Conservation (phyloP, 2,888 invertebrate genomes). For the Beris morrisii region DNA sequence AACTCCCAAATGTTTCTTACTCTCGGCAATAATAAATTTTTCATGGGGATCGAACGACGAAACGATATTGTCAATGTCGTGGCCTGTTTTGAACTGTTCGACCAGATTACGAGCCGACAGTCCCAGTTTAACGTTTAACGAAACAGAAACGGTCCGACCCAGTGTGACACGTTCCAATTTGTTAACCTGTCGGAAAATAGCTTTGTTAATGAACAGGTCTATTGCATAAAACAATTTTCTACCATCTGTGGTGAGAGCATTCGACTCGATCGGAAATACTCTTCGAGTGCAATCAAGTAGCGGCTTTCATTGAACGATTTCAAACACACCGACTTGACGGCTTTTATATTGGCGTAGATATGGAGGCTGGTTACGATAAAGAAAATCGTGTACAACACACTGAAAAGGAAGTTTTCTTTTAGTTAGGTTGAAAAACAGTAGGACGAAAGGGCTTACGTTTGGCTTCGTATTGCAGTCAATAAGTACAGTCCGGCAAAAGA, state of each 20-base stretch:
- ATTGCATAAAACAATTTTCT: not conserved
- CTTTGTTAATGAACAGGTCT: not conserved
- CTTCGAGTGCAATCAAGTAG: constrained; percentile 68
- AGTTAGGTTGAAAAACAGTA: constrained; percentile 36
- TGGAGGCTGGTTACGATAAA: constrained; percentile 74
- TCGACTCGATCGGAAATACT: constrained; percentile 65
- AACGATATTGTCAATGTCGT: constrained; percentile 53
- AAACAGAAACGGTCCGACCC: constrained; percentile 58
- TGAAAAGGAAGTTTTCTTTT: constrained; percentile 52
- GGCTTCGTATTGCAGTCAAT: constrained; percentile 66
- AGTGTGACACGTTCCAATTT: constrained; percentile 70
- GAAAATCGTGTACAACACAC: constrained; percentile 75
- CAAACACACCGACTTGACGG: constrained; percentile 79
- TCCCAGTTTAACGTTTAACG: constrained; percentile 52
- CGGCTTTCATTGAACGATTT: constrained; percentile 80
- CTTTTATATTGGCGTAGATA: constrained; percentile 83
- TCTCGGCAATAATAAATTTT: constrained; percentile 55
- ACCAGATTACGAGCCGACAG: constrained; percentile 53
- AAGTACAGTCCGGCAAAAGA: constrained; percentile 77
- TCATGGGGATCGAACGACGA: constrained; percentile 57
- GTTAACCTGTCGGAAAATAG: constrained; percentile 58
- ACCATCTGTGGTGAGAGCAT: constrained; percentile 66
- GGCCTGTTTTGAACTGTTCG: constrained; percentile 53
- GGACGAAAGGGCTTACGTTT: constrained; percentile 51
- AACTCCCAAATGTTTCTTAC: constrained; percentile 52